phyloP scores from a whole-genome alignment of 2,888 invertebrate species.

The Conchocele bisecta region DNA sequence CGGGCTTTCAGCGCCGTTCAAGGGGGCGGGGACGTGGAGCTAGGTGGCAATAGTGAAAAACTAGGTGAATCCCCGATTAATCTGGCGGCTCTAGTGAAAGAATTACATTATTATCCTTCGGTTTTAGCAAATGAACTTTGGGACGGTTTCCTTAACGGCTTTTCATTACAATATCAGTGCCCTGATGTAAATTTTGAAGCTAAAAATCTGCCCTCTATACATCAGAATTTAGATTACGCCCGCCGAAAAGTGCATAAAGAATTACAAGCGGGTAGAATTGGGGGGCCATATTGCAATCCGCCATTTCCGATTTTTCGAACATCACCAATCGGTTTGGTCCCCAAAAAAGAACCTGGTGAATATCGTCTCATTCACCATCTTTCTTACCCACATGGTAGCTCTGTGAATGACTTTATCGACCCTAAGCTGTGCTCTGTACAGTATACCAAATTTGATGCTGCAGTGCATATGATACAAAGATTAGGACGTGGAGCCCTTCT shows the following conservation, averaged over 20 bases:
- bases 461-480: slow-evolving; percentile 19
- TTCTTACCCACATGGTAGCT: slow-evolving; percentile 9
- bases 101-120: no score
- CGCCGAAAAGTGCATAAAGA: slow-evolving; percentile 27
- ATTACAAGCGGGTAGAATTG: slow-evolving; percentile 27
- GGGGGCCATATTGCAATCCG: slow-evolving; percentile 17
- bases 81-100: no score
- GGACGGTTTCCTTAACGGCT: no score
- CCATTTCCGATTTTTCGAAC: slow-evolving; percentile 10
- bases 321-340: slow-evolving; percentile 17
- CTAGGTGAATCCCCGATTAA: no score
- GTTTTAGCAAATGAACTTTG: no score
- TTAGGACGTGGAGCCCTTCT: slow-evolving; percentile 6
- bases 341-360: slow-evolving; percentile 17
- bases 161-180: no score
- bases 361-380: slow-evolving; percentile 20
- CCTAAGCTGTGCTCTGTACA: slow-evolving; percentile 18
- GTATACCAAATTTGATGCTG: slow-evolving; percentile 30
- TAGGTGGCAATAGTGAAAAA: no score
- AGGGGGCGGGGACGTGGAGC: no score
- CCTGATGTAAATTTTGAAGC: no score
- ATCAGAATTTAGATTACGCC: not conserved
- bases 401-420: slow-evolving; percentile 29
- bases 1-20: no score
- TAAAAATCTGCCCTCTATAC: slow-evolving; percentile 25